Evolutionary conservation across 2,113 vertebrate genomes (phyloP), one percentile per base, ranked within the genome.

Genomic region (Psettodes erumei): DNA sequence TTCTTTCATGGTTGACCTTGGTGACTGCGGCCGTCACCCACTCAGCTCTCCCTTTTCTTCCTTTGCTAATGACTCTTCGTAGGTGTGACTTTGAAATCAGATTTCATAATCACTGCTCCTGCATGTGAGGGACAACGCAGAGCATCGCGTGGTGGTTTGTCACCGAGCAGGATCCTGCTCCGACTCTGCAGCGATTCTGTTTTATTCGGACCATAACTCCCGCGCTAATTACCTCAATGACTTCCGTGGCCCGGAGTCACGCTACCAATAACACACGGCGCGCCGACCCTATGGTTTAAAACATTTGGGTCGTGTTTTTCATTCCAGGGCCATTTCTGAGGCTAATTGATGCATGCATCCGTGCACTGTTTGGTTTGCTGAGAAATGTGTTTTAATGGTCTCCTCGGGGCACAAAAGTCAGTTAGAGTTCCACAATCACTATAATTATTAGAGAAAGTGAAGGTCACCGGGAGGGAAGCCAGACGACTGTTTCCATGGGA

Each of bases 351-450:
- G 66, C 69, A 9, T 37, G 56, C 75, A 78, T 79, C 71, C 72
- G 64, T 37, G 63, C 35, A 23, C 75, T 83, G 66, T 87, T 79
- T 88, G 64, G 56, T 79, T 89, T 75, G 51, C 63, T 54, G 53
- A 79, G 74, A 77, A 88, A 81, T 73, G 56, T 65, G 47, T 83
- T 90, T 83, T 90, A 92, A 93, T 90, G 78, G 87, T 58, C 67
- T 90, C 84, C 75, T 84, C 43, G 1, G 75, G 88, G 87, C 70
- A 38, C 65, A 58, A 66, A 54, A 69, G 61, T 80, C 75, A 67
- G 59, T 75, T 76, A 58, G 64, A 71, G 77, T 77, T 61, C 53
- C 63, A 60, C 63, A 86, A 84, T 85, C 70, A 75, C 45, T 66
- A 68, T 84, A 83, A 92, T 91, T 91, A 88, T 80, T 67, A 65